phyloP scores from a whole-genome alignment of 92 coral and sea anemone genomes.

The Porites divaricata region DNA sequence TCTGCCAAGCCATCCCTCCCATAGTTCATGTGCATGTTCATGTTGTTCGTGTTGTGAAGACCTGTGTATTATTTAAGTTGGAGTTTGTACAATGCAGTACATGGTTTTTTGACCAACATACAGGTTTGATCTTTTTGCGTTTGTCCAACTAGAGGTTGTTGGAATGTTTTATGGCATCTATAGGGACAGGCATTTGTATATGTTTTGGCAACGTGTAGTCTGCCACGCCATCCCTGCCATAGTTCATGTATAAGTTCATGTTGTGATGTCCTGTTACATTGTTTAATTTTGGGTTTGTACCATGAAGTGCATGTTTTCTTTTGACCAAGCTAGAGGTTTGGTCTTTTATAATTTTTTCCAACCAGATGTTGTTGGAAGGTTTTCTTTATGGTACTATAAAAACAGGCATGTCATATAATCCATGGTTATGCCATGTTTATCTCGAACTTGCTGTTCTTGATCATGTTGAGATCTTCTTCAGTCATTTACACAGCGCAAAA shows the following conservation, averaged over 20 bases:
- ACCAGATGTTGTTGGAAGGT: constrained; percentile 26
- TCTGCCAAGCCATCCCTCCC: background rate
- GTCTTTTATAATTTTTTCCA: background rate
- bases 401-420: background rate
- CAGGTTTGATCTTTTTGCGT: background rate
- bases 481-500: background rate
- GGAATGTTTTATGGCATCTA: background rate
- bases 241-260: too few relatives aligned
- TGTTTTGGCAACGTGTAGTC: too few relatives aligned
- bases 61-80: background rate
- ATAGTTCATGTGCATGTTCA: constrained; percentile 1
- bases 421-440: background rate
- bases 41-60: constrained; percentile 8
- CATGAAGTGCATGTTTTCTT: background rate
- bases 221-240: too few relatives aligned
- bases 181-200: too few relatives aligned
- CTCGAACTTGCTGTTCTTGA: background rate
- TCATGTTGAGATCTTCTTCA: background rate
- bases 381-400: background rate
- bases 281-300: background rate
- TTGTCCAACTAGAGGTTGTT: background rate
- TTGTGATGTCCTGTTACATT: too few relatives aligned
- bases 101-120: too few relatives aligned
- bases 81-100: too few relatives aligned
- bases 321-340: constrained; percentile 4